These are phyloP conservation scores for Phorcus lineatus DNA, from an alignment of 2,888 invertebrate genomes.

Conservation along the genomic window DNA sequence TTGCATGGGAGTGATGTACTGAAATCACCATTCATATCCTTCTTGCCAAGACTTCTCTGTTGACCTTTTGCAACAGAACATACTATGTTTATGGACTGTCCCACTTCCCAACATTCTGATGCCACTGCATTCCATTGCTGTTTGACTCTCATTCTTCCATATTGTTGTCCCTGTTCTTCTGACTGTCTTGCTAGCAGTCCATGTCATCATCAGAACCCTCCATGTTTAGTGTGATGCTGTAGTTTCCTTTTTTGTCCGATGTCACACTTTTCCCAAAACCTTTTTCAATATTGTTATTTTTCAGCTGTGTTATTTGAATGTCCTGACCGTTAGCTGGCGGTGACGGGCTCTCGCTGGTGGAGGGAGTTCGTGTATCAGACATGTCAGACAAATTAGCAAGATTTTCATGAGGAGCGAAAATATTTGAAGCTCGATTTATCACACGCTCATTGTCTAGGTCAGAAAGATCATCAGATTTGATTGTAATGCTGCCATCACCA, in stretches of 20 bases:
- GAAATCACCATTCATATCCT: too few species aligned
- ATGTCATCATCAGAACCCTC: slow-evolving; percentile 38
- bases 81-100: too few species aligned
- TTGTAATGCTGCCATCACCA: slow-evolving; percentile 38
- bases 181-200: slow-evolving; percentile 37
- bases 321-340: slow-evolving; percentile 47
- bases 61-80: too few species aligned
- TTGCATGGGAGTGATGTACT: too few species aligned
- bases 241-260: slow-evolving; percentile 36
- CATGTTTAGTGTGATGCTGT: slow-evolving; percentile 30
- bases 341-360: slow-evolving; percentile 40
- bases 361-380: slow-evolving; percentile 47
- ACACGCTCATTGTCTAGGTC: slow-evolving; percentile 21
- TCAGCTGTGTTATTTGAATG: slow-evolving; percentile 45
- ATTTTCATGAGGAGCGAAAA: slow-evolving; percentile 49
- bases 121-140: too few species aligned
- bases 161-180: too few species aligned
- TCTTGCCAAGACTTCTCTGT: too few species aligned
- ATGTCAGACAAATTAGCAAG: slow-evolving; percentile 55
- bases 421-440: neutral
- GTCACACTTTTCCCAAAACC: slow-evolving; percentile 34
- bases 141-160: too few species aligned
- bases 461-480: slow-evolving; percentile 17
- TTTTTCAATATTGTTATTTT: slow-evolving; percentile 41
- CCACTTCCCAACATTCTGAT: too few species aligned